A percentile compares a stretch with the other conserved stretches of the same genome.
Conservation (phyloP, 2,113 vertebrate genomes). For the Thalassoma bifasciatum region DNA sequence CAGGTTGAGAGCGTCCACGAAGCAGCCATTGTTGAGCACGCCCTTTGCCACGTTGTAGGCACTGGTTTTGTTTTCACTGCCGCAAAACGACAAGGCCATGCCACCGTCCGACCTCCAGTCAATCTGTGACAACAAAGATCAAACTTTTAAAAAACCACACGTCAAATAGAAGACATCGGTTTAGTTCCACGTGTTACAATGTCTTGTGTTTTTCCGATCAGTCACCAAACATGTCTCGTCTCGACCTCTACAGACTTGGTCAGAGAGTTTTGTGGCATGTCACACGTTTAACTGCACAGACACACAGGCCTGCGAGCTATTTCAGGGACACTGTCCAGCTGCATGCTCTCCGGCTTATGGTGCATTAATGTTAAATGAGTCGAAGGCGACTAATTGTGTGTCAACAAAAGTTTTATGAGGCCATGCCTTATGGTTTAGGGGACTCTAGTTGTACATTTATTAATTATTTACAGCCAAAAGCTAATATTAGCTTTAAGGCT, state of each 20-base stretch:
- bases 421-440: not conserved
- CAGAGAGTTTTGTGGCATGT: slow-evolving; percentile 4
- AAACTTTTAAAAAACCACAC: not conserved
- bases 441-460: not conserved
- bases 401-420: not conserved
- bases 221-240: not conserved
- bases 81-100: slow-evolving; percentile 94
- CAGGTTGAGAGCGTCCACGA: slow-evolving; percentile 97
- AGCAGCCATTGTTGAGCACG: slow-evolving; percentile 93
- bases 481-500: no score
- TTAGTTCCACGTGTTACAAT: not conserved
- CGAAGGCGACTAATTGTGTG: not conserved
- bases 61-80: slow-evolving; percentile 78
- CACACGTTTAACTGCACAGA: slow-evolving; percentile 2
- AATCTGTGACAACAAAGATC: slow-evolving; percentile 25
- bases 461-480: no score
- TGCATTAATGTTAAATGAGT: slow-evolving; percentile 6
- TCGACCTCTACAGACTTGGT: not conserved
- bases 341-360: not conserved
- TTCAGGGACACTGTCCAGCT: slow-evolving; percentile 5
- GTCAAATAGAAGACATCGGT: rapidly evolving
- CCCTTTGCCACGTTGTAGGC: slow-evolving; percentile 89
- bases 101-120: slow-evolving; percentile 68
- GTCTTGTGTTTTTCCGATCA: not conserved
- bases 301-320: slow-evolving; percentile 21